These are phyloP conservation scores for Stenodema calcarata DNA, from an alignment of 2,888 invertebrate species.

Conservation along the genomic window DNA sequence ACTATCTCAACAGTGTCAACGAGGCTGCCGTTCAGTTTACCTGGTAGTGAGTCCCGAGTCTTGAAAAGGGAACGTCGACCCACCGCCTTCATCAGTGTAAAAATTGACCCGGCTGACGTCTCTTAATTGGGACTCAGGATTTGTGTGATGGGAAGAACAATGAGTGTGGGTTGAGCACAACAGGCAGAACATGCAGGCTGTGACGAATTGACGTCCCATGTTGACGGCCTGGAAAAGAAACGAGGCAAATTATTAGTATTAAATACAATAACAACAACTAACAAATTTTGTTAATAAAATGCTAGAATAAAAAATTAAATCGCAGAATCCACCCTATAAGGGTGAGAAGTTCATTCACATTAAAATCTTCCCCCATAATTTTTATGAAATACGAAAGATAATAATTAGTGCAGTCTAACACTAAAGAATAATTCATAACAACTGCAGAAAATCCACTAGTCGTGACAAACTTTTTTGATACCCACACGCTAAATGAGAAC, in stretches of 20 bases:
- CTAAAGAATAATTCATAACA: no score
- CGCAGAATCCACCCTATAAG: no score
- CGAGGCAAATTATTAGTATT: not conserved
- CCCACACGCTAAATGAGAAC: no score
- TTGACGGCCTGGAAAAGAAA: not conserved
- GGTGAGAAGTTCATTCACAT: no score
- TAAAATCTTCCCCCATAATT: no score
- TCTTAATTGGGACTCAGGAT: conserved; percentile 29
- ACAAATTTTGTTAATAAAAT: no score
- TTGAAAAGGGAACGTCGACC: not conserved
- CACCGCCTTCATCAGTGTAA: conserved; percentile 35
- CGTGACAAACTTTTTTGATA: no score
- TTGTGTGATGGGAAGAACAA: conserved; percentile 71
- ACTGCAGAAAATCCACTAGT: no score
- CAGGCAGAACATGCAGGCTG: conserved; percentile 83
- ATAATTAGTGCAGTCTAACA: no score
- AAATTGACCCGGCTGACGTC: conserved; percentile 31
- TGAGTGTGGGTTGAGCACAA: conserved; percentile 78
- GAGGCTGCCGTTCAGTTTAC: not conserved
- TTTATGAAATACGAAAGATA: no score
- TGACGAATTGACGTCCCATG: conserved; percentile 72
- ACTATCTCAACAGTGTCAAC: not conserved
- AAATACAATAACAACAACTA: no score
- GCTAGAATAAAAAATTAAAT: no score
- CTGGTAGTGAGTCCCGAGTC: not conserved